These are phyloP conservation scores for Lithodes maja DNA, from an alignment of 2,888 invertebrate species.

Conservation along the genomic window DNA sequence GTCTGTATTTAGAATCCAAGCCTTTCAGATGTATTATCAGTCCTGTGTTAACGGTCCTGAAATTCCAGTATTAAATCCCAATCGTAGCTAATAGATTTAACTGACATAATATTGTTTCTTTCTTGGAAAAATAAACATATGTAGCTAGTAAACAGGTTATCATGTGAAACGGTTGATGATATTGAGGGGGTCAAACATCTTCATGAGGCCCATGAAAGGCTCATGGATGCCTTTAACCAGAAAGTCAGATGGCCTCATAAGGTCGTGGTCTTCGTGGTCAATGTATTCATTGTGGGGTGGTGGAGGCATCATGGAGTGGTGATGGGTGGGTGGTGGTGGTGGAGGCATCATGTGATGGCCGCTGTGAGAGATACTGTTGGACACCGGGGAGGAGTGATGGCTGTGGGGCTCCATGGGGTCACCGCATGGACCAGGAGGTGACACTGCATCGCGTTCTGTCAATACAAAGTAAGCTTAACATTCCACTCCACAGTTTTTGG, in stretches of 20 bases:
- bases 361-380: slow-evolving; percentile 38
- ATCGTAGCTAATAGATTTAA: neutral
- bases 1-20: no score
- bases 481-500: no score
- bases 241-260: slow-evolving; percentile 48
- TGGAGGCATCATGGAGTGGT: slow-evolving; percentile 52
- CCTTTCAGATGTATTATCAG: no score
- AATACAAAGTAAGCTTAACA: neutral
- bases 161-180: slow-evolving; percentile 60
- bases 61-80: neutral
- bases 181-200: slow-evolving; percentile 63
- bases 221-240: slow-evolving; percentile 63
- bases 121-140: neutral
- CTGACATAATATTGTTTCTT: neutral
- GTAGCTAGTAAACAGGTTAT: neutral
- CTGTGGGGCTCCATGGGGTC: slow-evolving; percentile 8
- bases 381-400: slow-evolving; percentile 27
- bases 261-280: slow-evolving; percentile 51
- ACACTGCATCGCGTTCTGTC: slow-evolving; percentile 45
- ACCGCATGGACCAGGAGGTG: slow-evolving; percentile 41
- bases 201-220: slow-evolving; percentile 62
- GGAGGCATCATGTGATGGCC: slow-evolving; percentile 44
- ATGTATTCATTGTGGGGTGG: slow-evolving; percentile 33
- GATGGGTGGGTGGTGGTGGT: slow-evolving; percentile 50
- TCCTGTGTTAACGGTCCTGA: no score